A percentile compares a stretch with the other conserved stretches of the same genome.
Evolutionary conservation across 2,113 vertebrate genomes (phyloP).

Genomic region (Loxodonta africana): DNA sequence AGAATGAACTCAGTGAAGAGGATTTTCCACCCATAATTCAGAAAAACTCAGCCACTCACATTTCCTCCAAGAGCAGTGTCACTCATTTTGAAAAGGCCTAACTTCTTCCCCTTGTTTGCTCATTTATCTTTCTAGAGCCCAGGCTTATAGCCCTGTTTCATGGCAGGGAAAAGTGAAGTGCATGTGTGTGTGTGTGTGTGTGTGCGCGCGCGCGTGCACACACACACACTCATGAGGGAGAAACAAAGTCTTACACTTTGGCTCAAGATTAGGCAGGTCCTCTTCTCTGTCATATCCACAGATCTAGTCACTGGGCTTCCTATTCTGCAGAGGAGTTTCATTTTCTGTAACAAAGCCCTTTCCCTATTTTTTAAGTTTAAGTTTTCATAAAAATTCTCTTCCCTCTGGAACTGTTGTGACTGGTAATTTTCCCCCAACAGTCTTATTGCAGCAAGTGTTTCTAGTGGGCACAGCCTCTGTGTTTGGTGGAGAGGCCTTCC

Average conservation of each 20-base stretch:
- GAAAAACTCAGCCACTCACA: neutral
- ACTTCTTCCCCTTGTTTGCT: neutral
- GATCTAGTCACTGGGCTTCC: neutral
- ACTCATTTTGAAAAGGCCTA: neutral
- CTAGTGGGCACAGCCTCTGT: neutral
- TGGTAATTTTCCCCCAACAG: neutral
- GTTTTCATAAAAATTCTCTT: neutral
- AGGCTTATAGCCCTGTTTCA: neutral
- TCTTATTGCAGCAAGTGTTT: neutral
- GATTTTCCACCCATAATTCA: neutral
- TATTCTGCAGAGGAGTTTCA: neutral
- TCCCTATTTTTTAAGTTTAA: neutral
- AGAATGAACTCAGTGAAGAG: neutral
- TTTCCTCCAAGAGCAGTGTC: neutral
- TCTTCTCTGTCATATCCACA: too few relatives aligned
- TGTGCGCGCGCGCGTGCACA: neutral
- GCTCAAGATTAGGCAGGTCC: neutral
- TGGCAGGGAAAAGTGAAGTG: neutral
- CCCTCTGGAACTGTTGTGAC: neutral
- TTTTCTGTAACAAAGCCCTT: neutral
- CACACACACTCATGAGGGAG: too few relatives aligned
- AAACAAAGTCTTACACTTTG: neutral
- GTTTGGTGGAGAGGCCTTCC: neutral
- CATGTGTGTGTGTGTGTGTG: neutral
- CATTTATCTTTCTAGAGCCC: neutral